phyloP scores from a whole-genome alignment of 2,888 invertebrate genomes.

The Lathronympha strigana region DNA sequence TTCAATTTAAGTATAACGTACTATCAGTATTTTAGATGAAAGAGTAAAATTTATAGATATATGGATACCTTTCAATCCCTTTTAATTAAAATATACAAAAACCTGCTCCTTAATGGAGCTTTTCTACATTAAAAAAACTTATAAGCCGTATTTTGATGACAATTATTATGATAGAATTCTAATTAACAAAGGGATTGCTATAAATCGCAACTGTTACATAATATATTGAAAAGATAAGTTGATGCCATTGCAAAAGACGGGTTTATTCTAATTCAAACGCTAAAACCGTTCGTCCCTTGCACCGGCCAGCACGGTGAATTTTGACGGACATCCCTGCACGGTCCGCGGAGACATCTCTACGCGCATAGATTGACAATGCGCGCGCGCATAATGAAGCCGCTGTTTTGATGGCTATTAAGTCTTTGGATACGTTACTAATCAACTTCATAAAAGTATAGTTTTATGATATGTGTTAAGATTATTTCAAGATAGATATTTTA shows the following conservation, averaged over 20 bases:
- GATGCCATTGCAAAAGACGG: neutral
- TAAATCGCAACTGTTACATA: too few species aligned
- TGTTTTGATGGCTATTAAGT: conserved; percentile 37
- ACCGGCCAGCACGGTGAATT: conserved; percentile 56
- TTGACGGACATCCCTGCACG: conserved; percentile 67
- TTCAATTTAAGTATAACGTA: too few species aligned
- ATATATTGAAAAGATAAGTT: too few species aligned
- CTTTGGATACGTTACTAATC: conserved; percentile 17
- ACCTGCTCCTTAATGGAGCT: too few species aligned
- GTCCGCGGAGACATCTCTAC: conserved; percentile 56
- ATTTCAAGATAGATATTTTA: neutral
- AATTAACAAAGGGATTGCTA: too few species aligned
- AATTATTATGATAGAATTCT: too few species aligned
- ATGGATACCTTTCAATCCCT: too few species aligned
- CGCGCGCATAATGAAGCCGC: conserved; percentile 65
- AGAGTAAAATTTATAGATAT: too few species aligned
- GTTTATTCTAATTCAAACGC: neutral
- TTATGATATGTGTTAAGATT: neutral
- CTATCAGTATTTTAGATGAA: too few species aligned
- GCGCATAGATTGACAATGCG: conserved; percentile 69
- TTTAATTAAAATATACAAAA: too few species aligned
- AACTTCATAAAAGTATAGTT: neutral
- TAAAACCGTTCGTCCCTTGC: conserved; percentile 24
- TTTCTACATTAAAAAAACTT: too few species aligned
- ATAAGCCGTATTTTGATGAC: too few species aligned